These are phyloP conservation scores for Pheosia gnoma DNA, from an alignment of 2,888 invertebrate species.

Conservation along the genomic window DNA sequence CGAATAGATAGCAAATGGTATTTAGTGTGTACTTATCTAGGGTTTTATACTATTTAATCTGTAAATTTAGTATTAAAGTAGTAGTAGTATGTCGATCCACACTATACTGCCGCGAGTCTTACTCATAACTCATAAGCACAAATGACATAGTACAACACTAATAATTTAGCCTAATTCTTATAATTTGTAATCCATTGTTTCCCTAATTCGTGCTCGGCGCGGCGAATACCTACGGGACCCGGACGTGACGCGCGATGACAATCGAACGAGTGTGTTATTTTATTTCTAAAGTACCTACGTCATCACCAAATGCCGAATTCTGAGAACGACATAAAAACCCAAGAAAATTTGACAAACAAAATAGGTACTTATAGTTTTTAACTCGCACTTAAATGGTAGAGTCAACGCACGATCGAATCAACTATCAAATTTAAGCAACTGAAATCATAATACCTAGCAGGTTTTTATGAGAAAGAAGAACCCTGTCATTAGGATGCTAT, in stretches of 20 bases:
- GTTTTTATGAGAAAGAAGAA: too few species aligned
- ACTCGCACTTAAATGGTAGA: too few species aligned
- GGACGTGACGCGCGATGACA: constrained; percentile 25
- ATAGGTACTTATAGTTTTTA: not conserved
- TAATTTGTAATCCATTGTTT: constrained; percentile 3
- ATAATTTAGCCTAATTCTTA: not conserved
- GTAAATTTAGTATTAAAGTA: too few species aligned
- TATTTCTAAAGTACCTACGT: constrained; percentile 29
- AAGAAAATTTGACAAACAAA: not conserved
- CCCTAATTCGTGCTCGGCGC: not conserved
- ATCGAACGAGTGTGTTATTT: constrained; percentile 20
- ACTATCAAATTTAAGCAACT: too few species aligned
- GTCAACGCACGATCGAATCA: too few species aligned
- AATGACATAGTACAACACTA: not conserved
- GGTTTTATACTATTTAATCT: too few species aligned
- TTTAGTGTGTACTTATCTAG: too few species aligned
- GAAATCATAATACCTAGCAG: too few species aligned
- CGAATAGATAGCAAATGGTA: too few species aligned
- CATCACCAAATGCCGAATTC: not conserved
- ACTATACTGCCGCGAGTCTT: too few species aligned
- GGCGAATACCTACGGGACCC: constrained; percentile 1
- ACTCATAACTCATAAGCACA: not conserved
- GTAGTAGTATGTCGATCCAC: too few species aligned
- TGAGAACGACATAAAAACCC: not conserved
- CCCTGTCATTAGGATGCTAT: too few species aligned